Conservation (phyloP, 2,888 invertebrate genomes). For the Mythimna vitellina region DNA sequence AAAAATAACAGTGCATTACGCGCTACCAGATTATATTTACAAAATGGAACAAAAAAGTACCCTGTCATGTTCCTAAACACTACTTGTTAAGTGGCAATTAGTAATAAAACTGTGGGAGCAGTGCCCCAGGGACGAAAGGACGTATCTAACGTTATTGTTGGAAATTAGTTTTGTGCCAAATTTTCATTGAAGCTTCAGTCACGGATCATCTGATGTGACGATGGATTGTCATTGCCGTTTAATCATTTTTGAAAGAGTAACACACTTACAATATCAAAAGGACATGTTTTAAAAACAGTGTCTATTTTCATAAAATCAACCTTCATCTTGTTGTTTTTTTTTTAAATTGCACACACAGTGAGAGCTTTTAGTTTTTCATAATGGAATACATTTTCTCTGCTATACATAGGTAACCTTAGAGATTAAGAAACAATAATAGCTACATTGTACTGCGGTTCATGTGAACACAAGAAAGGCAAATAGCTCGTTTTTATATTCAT, state of each 20-base stretch:
- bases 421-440: too few species aligned
- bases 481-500: too few species aligned
- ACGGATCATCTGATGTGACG: constrained; percentile 60
- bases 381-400: neutral
- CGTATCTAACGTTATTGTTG: constrained; percentile 64
- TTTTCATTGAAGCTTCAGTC: constrained; percentile 56
- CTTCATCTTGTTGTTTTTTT: neutral
- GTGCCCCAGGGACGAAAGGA: constrained; percentile 67
- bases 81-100: constrained; percentile 34
- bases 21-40: constrained; percentile 37
- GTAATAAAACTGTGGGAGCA: constrained; percentile 52
- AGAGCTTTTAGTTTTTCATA: neutral
- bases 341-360: constrained; percentile 15
- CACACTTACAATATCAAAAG: constrained; percentile 45
- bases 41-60: constrained; percentile 8
- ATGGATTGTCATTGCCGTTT: constrained; percentile 65
- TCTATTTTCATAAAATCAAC: constrained; percentile 40
- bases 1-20: constrained; percentile 47
- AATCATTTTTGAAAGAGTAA: constrained; percentile 38
- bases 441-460: too few species aligned
- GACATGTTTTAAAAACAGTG: constrained; percentile 47
- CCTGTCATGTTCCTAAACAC: constrained; percentile 20
- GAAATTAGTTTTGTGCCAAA: constrained; percentile 70
- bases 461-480: too few species aligned
- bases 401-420: neutral